These are phyloP conservation scores for Abscondita cerata DNA, from an alignment of 2,888 invertebrate species.

Conservation along the genomic window DNA sequence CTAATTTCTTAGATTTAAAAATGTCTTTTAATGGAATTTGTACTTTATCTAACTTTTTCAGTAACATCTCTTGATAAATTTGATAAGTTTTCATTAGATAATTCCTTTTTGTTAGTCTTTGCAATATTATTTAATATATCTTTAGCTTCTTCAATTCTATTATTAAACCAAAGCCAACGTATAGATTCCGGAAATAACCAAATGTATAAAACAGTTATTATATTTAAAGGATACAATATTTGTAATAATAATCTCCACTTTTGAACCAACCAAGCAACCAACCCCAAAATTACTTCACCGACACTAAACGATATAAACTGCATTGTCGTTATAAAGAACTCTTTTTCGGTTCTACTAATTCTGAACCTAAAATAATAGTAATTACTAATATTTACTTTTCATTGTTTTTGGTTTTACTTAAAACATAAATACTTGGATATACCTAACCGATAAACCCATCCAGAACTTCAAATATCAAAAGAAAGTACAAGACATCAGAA, in stretches of 20 bases:
- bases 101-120: slow-evolving; percentile 9
- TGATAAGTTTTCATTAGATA: slow-evolving; percentile 46
- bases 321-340: slow-evolving; percentile 76
- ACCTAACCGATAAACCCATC: not conserved
- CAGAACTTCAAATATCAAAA: not conserved
- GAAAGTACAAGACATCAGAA: not conserved
- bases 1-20: slow-evolving; percentile 61
- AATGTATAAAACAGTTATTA: not conserved
- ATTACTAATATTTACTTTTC: not conserved
- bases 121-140: not conserved
- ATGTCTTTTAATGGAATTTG: slow-evolving; percentile 54
- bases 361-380: slow-evolving; percentile 67
- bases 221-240: slow-evolving; percentile 70
- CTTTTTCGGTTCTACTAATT: slow-evolving; percentile 76
- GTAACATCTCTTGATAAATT: too few species aligned
- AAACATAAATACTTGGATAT: slow-evolving; percentile 25
- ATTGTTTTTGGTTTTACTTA: slow-evolving; percentile 5
- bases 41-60: not conserved
- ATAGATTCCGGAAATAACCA: slow-evolving; percentile 74
- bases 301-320: slow-evolving; percentile 74
- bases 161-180: slow-evolving; percentile 76
- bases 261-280: slow-evolving; percentile 69
- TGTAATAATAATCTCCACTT: slow-evolving; percentile 65
- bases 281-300: slow-evolving; percentile 72
- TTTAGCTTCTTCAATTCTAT: slow-evolving; percentile 58